Evolutionary conservation across 2,797 vertebrate genomes (phyloP), one percentile per base, ranked within the genome.

Genomic region (Streptopelia turtur): DNA sequence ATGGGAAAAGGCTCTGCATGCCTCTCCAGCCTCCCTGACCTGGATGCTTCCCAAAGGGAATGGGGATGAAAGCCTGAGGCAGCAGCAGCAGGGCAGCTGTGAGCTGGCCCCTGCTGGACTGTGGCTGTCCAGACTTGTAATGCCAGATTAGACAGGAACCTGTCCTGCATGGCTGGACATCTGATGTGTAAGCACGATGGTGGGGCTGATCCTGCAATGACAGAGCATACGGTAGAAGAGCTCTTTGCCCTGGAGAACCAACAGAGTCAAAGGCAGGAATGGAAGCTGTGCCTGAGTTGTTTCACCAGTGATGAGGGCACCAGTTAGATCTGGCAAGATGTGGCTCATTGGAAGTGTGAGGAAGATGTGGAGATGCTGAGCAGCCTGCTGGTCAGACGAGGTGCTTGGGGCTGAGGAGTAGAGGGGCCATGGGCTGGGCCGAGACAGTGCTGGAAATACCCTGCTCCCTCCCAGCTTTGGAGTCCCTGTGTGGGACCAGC

Each of bases 121-220:
- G 27, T 18, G 64, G 33, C 68, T 63, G 37, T 45, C 35, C 13
- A 37, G 64, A 18, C 7, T 30, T 18, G 27, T 33, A 35, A n/a
- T 1, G 0, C 1, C 8, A n/a, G 22, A 3, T 5, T 47, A 1
- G 1, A 1, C 31, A 16, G 43, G 53, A 65, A 23, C 66, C 35
- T 65, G 49, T 24, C 53, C 52, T 24, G 11, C 14, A 3, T 10
- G 20, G 5, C 30, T 16, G 33, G 49, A 13, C 31, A 20, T 35
- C 31, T 41, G 50, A 13, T 10, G 7, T 23, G 22, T 45, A 16
- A n/a, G 23, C 2, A 0, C 57, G 5, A 11, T 4, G 18, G 31
- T 43, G 28, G 49, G 55, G 27, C 35, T 81, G 59, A 24, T 55
- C 31, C 65, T 61, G 4, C n/a, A 33, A 10, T 18, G 43, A 21